Percentiles rank a stretch among this genome's conserved stretches.
These are phyloP conservation scores for Lithosia quadra DNA, from an alignment of 2,888 invertebrate species.

Conservation along the genomic window DNA sequence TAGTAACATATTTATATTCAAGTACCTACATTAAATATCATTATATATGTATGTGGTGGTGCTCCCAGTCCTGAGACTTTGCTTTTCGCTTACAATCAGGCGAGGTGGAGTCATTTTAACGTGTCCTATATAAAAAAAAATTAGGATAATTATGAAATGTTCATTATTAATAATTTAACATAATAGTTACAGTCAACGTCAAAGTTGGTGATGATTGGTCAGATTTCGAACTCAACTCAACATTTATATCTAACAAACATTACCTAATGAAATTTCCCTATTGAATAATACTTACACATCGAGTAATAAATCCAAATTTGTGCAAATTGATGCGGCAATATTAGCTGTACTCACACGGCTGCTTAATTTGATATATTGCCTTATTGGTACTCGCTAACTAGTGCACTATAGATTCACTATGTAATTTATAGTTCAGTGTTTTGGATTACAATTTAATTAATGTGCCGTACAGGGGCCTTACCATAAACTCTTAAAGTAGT, in stretches of 20 bases:
- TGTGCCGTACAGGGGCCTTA: neutral
- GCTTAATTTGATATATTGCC: neutral
- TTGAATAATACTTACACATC: neutral
- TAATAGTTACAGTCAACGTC: too few relatives aligned
- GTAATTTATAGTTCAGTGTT: neutral
- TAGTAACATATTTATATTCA: conserved; percentile 2
- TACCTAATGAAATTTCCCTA: neutral
- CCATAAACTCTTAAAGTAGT: too few relatives aligned
- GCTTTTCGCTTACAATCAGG: too few relatives aligned
- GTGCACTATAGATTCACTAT: neutral
- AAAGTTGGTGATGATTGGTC: too few relatives aligned
- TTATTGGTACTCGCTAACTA: neutral
- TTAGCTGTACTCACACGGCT: neutral
- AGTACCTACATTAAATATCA: too few relatives aligned
- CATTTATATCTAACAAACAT: neutral
- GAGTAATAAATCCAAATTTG: conserved; percentile 1
- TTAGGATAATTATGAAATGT: too few relatives aligned
- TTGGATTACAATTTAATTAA: neutral
- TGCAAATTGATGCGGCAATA: neutral
- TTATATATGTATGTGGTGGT: too few relatives aligned
- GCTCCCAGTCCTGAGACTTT: too few relatives aligned
- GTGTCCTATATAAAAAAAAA: too few relatives aligned
- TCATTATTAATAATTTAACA: too few relatives aligned
- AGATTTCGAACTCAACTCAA: too few relatives aligned
- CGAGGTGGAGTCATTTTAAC: too few relatives aligned